These are phyloP conservation scores for Dicrostonyx torquatus DNA, from an alignment of 2,797 vertebrate species.

Conservation along the genomic window DNA sequence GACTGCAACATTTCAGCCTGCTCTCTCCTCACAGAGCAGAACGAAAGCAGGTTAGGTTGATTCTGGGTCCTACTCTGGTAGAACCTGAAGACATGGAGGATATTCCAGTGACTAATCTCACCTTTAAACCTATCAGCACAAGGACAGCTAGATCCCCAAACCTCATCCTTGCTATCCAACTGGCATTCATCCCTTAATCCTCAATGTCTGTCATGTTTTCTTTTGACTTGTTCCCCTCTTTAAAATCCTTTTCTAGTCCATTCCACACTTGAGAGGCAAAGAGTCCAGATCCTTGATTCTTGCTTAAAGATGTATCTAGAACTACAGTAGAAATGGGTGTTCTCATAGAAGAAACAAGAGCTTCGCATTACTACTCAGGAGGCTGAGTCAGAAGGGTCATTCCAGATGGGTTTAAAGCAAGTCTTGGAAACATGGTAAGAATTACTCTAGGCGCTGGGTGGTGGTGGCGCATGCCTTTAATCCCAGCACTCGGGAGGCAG, in stretches of 20 bases:
- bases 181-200: neutral
- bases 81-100: neutral
- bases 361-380: neutral
- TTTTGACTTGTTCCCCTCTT: neutral
- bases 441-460: neutral
- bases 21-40: constrained; percentile 25
- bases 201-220: neutral
- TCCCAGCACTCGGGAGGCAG: too few relatives aligned
- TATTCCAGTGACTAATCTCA: neutral
- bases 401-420: neutral
- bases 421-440: neutral
- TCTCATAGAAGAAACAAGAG: constrained; percentile 32
- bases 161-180: constrained; percentile 3
- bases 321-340: neutral
- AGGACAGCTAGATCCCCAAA: constrained; percentile 37
- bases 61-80: neutral
- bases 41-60: constrained; percentile 33
- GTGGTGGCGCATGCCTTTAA: too few relatives aligned
- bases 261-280: neutral
- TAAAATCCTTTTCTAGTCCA: neutral
- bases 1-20: constrained; percentile 64
- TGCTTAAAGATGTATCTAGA: neutral
- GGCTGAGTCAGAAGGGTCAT: neutral
- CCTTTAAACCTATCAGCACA: constrained; percentile 13
- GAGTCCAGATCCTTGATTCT: constrained; percentile 29